Conservation (phyloP, 2,113 vertebrate genomes). For the Regulus satrapa region DNA sequence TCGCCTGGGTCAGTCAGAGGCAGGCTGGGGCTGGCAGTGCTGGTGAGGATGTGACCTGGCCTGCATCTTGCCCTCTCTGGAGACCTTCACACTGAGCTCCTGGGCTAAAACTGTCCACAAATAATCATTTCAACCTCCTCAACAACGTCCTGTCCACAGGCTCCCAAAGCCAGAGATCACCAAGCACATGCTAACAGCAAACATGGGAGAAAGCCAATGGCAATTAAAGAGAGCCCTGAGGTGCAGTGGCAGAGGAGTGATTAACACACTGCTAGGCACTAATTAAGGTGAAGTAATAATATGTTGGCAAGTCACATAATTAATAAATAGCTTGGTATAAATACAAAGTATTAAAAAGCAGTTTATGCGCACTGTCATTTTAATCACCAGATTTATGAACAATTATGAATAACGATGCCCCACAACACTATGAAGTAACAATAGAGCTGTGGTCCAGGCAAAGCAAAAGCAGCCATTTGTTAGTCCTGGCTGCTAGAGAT, state of each 20-base stretch:
- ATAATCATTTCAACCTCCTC: background rate
- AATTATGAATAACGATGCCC: background rate
- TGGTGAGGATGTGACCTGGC: background rate
- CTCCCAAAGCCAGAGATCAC: background rate
- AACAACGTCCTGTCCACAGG: background rate
- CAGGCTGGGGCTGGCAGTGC: background rate
- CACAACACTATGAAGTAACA: background rate
- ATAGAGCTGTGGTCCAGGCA: background rate
- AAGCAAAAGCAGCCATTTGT: background rate
- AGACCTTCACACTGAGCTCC: background rate
- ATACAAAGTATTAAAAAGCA: constrained; percentile 1
- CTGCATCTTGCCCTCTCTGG: background rate
- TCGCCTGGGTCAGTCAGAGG: background rate
- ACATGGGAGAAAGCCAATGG: background rate
- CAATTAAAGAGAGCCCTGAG: background rate
- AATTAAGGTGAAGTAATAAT: constrained; percentile 30
- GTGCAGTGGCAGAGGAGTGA: background rate
- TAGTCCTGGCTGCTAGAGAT: background rate
- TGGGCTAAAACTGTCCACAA: background rate
- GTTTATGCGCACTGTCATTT: constrained; percentile 28
- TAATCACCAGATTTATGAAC: constrained; percentile 8
- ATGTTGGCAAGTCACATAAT: constrained; percentile 14
- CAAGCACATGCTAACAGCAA: background rate
- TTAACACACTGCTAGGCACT: background rate
- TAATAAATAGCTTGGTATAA: constrained; percentile 14